Evolutionary conservation across 1,140 invertebrate species (phyloP).

Genomic region (Megalonaias nervosa): DNA sequence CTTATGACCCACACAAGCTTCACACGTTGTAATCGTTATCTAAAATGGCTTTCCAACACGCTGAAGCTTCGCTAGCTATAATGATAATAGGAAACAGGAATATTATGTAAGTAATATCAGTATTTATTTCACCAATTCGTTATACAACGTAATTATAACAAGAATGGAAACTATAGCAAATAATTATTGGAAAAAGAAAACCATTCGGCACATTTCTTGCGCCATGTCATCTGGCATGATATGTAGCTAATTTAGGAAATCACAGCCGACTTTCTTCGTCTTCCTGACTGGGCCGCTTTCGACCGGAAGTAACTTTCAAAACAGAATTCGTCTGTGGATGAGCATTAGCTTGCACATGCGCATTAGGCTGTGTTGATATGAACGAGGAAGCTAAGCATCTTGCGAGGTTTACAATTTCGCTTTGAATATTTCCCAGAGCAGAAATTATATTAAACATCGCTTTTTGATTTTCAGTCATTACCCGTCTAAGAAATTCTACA

Average conservation of each 20-base stretch:
- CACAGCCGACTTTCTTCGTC: constrained; percentile 51
- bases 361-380: constrained; percentile 22
- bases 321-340: constrained; percentile 41
- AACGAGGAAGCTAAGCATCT: constrained; percentile 60
- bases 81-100: too few species aligned
- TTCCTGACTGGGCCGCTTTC: constrained; percentile 44
- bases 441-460: constrained; percentile 68
- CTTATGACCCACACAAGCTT: too few species aligned
- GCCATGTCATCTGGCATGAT: background rate
- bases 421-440: constrained; percentile 68
- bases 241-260: background rate
- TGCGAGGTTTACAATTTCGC: constrained; percentile 65
- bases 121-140: too few species aligned
- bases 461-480: constrained; percentile 71
- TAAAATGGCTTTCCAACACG: too few species aligned
- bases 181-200: background rate
- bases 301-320: constrained; percentile 28
- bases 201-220: background rate
- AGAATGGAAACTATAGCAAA: constrained; percentile 1
- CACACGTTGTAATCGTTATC: too few species aligned
- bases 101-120: too few species aligned
- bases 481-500: constrained; percentile 66
- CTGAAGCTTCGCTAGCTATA: too few species aligned
- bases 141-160: background rate
- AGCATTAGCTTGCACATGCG: constrained; percentile 33